These are phyloP conservation scores for Mylabris sibirica DNA, from an alignment of 2,888 invertebrate genomes.

Conservation along the genomic window DNA sequence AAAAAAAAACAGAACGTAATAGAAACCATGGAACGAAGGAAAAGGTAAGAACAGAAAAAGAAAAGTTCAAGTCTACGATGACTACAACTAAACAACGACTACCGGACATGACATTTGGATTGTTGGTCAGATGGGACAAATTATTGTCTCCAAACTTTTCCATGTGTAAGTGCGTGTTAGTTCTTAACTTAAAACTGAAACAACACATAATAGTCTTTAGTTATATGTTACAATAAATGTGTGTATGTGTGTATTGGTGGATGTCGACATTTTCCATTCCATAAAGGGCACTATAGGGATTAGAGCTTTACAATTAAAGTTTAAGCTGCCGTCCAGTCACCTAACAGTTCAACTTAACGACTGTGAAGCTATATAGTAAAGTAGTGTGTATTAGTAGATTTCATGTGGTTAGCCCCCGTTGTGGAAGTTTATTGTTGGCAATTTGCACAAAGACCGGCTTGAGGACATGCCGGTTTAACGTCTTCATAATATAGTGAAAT, in stretches of 20 bases:
- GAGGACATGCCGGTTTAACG: not conserved
- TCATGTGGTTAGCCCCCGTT: not conserved
- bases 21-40: not conserved
- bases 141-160: not conserved
- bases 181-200: not conserved
- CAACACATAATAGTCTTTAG: not conserved
- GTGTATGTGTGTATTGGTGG: not conserved
- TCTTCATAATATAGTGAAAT: not conserved
- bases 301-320: constrained; percentile 33
- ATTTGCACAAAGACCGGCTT: constrained; percentile 4
- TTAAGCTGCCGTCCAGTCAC: constrained; percentile 27
- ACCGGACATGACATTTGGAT: not conserved
- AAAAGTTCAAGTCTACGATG: not conserved
- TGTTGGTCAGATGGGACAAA: constrained; percentile 1
- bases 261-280: constrained; percentile 24
- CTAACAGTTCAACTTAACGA: constrained; percentile 30
- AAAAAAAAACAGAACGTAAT: not conserved
- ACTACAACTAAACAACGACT: too few relatives aligned
- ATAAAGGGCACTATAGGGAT: constrained; percentile 31
- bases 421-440: not conserved
- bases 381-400: not conserved
- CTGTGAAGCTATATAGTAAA: constrained; percentile 23
- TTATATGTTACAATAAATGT: constrained; percentile 26
- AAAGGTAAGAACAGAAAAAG: not conserved
- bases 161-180: not conserved